Evolutionary conservation across 35 echinoderm and acorn worm genomes (phyloP), one percentile per base, ranked within the genome.

Genomic region (Apostichopus japonicus): DNA sequence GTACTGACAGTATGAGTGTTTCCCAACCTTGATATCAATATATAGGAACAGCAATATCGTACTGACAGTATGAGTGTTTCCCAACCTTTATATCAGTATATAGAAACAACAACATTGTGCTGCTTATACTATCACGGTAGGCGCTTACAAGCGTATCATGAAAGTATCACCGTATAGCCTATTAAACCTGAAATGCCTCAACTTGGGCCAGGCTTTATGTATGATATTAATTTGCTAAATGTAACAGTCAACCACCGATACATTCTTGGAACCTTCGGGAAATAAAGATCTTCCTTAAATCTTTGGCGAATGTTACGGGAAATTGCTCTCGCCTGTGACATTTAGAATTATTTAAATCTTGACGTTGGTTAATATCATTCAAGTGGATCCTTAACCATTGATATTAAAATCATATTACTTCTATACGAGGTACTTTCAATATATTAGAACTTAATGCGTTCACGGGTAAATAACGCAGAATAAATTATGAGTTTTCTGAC

Each of bases 291-390:
- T 67, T 11, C 11, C 11, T 67, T 11, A 67, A 11, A 67, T 17
- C 63, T 67, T 11, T 67, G 11, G 63, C 63, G 63, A 19, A 19
- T 67, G 63, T 67, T 67, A 67, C 63, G 6, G 63, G 19, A 67
- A 67, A 67, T 19, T 67, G 63, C 11, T 67, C 63, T 19, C 19
- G 63, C 3, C 63, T 67, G 63, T 67, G 63, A 67, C 63, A 67
- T 67, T 67, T 67, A 67, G 19, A 67, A 67, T 67, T 67, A 67
- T 67, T 67, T 67, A 67, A 67, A 67, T 67, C 63, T 67, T 67
- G 11, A 67, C 63, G 19, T 15, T 13, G 19, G 63, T 11, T 11
- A 19, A 67, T 67, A 67, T 67, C 11, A 67, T 67, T 67, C 63
- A 67, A 67, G 63, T 67, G 63, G 63, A 44, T 67, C 63, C 63